Evolutionary conservation across 2,113 vertebrate species (phyloP), one percentile per base, ranked within the genome.

Genomic region (Pteruthius melanotis): DNA sequence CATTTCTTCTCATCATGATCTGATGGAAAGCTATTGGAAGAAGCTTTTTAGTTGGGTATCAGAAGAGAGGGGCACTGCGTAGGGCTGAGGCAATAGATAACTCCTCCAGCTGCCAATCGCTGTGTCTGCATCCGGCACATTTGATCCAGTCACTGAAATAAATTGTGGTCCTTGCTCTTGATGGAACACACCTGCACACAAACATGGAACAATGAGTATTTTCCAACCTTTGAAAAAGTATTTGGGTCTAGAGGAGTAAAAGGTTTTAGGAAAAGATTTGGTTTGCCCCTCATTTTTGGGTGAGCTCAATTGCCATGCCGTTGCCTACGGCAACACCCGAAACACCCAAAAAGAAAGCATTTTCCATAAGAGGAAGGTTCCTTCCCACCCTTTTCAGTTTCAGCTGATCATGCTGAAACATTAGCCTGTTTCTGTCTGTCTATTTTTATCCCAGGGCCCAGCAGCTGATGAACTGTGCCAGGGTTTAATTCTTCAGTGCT

Each of bases 391-490:
- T 93, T 89, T 89, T 40, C 35, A 56, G 10, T 59, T 93, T 86
- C 79, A 93, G 47, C 57, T 81, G 89, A 56, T 42, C 79, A 37
- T 70, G 26, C 65, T 78, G 85, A 93, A 93, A 56, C 31, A 7
- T 18, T 35, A 78, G 68, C 64, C 60, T 21, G 2, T 77, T 92
- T 26, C 44, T 87, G 65, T 70, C 19, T 54, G 33, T 82, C 91
- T 90, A 80, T 95, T 94, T 96, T 93, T 92, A 77, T 77, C 82
- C 68, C 47, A 71, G 64, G 22, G 59, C 63, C 28, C 74, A 47
- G 71, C 69, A 60, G 56, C 71, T 64, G 54, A 68, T 81, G 69
- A 95, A 42, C 69, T 1, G 1, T 93, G 83, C 61, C 78, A 80
- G 50, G 16, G 13, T 70, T 93, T 89, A 66, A 79, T 93, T 90